These are phyloP conservation scores for Herminia tarsipennalis DNA, from an alignment of 2,888 invertebrate genomes.

Conservation along the genomic window DNA sequence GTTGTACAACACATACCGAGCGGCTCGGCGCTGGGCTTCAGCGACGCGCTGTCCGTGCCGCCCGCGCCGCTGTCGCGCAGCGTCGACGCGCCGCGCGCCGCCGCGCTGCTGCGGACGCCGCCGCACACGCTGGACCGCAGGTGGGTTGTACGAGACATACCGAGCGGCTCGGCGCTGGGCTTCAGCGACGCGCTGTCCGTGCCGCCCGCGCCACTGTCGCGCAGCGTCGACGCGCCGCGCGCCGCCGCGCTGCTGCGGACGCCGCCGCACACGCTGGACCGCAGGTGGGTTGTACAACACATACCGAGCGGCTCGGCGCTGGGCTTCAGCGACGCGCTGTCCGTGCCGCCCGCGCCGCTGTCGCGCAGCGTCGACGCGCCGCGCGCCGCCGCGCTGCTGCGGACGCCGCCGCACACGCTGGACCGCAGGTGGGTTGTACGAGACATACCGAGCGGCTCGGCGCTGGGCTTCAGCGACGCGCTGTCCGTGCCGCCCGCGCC, in stretches of 20 bases:
- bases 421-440: slow-evolving; percentile 78
- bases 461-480: slow-evolving; percentile 51
- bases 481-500: slow-evolving; percentile 58
- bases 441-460: background rate
- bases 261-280: slow-evolving; percentile 77
- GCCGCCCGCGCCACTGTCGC: slow-evolving; percentile 75
- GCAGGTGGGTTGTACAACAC: slow-evolving; percentile 69
- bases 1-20: background rate
- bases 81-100: slow-evolving; percentile 83
- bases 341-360: slow-evolving; percentile 66
- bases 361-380: slow-evolving; percentile 86
- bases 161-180: background rate
- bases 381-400: no score
- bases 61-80: slow-evolving; percentile 82
- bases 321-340: slow-evolving; percentile 56
- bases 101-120: no score
- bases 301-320: background rate
- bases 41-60: slow-evolving; percentile 58
- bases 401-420: slow-evolving; percentile 73
- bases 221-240: slow-evolving; percentile 85
- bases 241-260: no score
- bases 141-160: slow-evolving; percentile 49
- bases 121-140: slow-evolving; percentile 83
- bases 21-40: slow-evolving; percentile 37
- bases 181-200: slow-evolving; percentile 61